Evolutionary conservation across 2,113 vertebrate genomes (phyloP).

Genomic region (Puma concolor): DNA sequence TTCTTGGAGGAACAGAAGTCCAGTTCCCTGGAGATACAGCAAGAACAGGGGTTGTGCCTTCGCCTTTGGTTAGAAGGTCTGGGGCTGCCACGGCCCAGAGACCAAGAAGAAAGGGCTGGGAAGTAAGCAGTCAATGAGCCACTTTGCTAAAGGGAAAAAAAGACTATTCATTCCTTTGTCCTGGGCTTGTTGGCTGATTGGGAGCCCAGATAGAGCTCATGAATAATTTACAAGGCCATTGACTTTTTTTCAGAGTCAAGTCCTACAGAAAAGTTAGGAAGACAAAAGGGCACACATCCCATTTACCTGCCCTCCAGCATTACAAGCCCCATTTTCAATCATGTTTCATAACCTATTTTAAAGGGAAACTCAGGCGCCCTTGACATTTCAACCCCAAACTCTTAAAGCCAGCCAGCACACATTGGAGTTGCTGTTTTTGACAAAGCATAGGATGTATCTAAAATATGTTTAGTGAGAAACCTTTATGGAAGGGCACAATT

Average conservation of each 20-base stretch:
- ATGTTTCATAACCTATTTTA: background rate
- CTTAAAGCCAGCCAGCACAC: background rate
- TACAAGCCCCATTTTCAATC: background rate
- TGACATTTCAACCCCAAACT: background rate
- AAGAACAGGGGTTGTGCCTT: background rate
- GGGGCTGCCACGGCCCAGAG: background rate
- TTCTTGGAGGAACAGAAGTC: constrained; percentile 11
- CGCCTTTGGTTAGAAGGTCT: background rate
- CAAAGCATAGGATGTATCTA: background rate
- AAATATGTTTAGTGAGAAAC: background rate
- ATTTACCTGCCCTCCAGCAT: background rate
- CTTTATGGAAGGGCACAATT: background rate
- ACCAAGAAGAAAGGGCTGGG: background rate
- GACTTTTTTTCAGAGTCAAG: background rate
- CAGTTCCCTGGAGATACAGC: background rate
- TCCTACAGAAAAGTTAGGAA: background rate
- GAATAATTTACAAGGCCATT: constrained; percentile 7
- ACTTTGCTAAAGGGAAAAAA: background rate
- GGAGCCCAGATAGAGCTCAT: constrained; percentile 11
- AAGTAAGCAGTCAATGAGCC: background rate
- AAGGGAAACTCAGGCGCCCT: background rate
- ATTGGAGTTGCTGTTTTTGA: background rate
- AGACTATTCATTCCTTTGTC: background rate
- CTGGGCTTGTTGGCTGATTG: background rate
- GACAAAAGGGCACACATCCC: background rate